A percentile compares a stretch with the other conserved stretches of the same genome.
Evolutionary conservation across 2,888 invertebrate species (phyloP).

Genomic region (Malthinus flaveolus): DNA sequence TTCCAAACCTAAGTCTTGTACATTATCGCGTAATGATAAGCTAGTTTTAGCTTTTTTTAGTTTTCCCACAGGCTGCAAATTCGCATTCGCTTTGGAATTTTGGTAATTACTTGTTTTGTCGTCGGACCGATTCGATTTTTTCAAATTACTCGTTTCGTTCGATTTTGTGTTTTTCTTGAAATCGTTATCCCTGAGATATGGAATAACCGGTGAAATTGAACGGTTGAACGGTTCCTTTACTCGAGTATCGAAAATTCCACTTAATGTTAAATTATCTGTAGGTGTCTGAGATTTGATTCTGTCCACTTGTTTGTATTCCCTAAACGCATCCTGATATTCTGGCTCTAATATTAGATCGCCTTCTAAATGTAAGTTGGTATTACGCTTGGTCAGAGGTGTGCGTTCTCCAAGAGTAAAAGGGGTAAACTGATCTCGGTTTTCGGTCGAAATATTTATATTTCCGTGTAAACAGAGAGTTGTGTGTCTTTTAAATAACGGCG

Average conservation of each 20-base stretch:
- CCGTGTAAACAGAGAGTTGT: slow-evolving; percentile 59
- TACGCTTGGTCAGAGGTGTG: slow-evolving; percentile 50
- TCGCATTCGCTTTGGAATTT: too few species aligned
- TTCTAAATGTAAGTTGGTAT: slow-evolving; percentile 57
- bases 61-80: slow-evolving; percentile 20
- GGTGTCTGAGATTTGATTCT: slow-evolving; percentile 40
- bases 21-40: slow-evolving; percentile 49
- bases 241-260: slow-evolving; percentile 52
- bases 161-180: slow-evolving; percentile 5
- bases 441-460: slow-evolving; percentile 49
- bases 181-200: slow-evolving; percentile 43
- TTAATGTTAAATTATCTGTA: slow-evolving; percentile 48
- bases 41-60: slow-evolving; percentile 46
- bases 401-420: slow-evolving; percentile 53
- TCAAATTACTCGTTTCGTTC: slow-evolving; percentile 30
- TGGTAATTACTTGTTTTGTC: slow-evolving; percentile 41
- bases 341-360: slow-evolving; percentile 55
- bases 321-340: slow-evolving; percentile 53
- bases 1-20: slow-evolving; percentile 51
- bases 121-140: slow-evolving; percentile 44
- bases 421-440: slow-evolving; percentile 53
- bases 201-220: slow-evolving; percentile 47
- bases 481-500: slow-evolving; percentile 51
- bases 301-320: slow-evolving; percentile 40
- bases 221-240: slow-evolving; percentile 51